These are phyloP conservation scores for Acropora tenuis DNA, from an alignment of 64 coral and sea anemone genomes.

Conservation along the genomic window DNA sequence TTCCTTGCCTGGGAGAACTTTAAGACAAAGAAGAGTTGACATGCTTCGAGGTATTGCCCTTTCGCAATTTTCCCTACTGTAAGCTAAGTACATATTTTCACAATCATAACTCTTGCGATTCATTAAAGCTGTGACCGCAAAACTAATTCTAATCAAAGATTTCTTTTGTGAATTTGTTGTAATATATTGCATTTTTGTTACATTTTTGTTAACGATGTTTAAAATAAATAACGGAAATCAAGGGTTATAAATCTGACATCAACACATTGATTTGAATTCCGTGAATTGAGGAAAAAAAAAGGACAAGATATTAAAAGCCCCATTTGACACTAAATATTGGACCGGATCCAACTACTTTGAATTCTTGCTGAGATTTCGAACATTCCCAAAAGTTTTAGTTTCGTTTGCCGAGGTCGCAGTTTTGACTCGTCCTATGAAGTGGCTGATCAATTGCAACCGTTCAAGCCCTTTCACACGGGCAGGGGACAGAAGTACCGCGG, in stretches of 20 bases:
- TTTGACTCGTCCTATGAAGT: neutral
- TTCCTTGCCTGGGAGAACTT: conserved; percentile 18
- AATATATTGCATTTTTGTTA: neutral
- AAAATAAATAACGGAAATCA: neutral
- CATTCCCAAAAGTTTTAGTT: neutral
- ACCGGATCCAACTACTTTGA: neutral
- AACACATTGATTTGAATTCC: neutral
- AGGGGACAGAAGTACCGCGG: too few relatives aligned
- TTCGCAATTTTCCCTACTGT: conserved; percentile 15
- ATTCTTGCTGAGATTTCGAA: neutral
- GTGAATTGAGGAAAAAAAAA: too few relatives aligned
- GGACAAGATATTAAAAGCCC: too few relatives aligned
- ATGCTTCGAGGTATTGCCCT: conserved; percentile 34
- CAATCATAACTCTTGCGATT: neutral
- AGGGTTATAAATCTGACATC: neutral
- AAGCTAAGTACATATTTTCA: neutral
- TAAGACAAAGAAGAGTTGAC: conserved; percentile 41
- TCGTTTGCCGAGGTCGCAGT: neutral
- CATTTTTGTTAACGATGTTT: neutral
- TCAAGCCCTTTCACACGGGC: too few relatives aligned
- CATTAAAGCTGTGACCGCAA: neutral
- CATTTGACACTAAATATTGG: too few relatives aligned
- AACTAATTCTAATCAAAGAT: neutral
- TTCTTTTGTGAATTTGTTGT: neutral
- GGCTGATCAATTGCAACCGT: too few relatives aligned